Percentiles rank a stretch among this genome's conserved stretches.
Evolutionary conservation across 2,113 vertebrate species (phyloP).

Genomic region (Tragulus kanchil): DNA sequence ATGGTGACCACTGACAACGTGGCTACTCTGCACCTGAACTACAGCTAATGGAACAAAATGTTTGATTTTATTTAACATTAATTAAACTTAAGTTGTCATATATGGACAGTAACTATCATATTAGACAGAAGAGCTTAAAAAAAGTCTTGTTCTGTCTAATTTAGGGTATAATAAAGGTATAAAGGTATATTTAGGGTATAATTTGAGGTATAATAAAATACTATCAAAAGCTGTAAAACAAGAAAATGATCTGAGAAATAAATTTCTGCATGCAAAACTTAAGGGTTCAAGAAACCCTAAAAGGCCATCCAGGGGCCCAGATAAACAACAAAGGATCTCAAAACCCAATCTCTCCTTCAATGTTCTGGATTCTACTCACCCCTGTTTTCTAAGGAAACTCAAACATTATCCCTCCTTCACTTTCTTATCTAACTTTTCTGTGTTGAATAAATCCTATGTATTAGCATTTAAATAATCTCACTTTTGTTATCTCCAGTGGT

Average conservation of each 20-base stretch:
- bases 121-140: not conserved
- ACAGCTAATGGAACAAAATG: not conserved
- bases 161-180: not conserved
- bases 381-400: not conserved
- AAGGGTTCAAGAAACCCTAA: not conserved
- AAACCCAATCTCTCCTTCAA: not conserved
- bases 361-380: not conserved
- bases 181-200: not conserved
- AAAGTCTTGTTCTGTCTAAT: not conserved
- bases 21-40: not conserved
- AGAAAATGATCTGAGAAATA: not conserved
- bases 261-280: not conserved
- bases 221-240: not conserved
- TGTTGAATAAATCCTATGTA: not conserved
- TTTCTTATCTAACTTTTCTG: not conserved
- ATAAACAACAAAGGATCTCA: not conserved
- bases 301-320: not conserved
- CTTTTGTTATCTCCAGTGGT: not conserved
- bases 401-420: not conserved
- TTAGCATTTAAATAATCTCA: not conserved
- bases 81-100: not conserved
- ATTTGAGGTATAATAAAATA: not conserved
- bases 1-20: not conserved
- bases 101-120: not conserved
- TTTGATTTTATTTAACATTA: not conserved